phyloP scores from a whole-genome alignment of 2,888 invertebrate genomes.

The Achlya flavicornis region DNA sequence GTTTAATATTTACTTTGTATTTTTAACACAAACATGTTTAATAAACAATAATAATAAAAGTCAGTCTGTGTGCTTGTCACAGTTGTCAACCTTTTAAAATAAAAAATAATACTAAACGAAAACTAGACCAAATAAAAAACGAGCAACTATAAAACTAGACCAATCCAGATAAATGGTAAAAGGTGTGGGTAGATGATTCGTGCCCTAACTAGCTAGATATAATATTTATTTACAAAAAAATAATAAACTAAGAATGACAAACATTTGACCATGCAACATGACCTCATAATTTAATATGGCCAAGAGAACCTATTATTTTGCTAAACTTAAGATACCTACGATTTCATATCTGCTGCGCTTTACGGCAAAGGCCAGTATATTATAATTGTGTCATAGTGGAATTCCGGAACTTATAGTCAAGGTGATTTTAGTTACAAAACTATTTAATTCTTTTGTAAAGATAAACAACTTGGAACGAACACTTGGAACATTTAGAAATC shows the following conservation, averaged over 20 bases:
- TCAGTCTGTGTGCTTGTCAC: too few species aligned
- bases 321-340: background rate
- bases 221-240: background rate
- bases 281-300: background rate
- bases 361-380: background rate
- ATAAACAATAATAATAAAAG: background rate
- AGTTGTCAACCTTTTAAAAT: too few species aligned
- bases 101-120: too few species aligned
- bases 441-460: background rate
- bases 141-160: too few species aligned
- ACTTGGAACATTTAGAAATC: too few species aligned
- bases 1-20: background rate
- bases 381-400: background rate
- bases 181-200: too few species aligned
- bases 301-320: background rate
- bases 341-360: background rate
- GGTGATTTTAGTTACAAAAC: conserved; percentile 1
- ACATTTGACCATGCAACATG: conserved; percentile 2
- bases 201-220: too few species aligned
- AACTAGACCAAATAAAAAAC: too few species aligned
- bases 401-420: background rate
- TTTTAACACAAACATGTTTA: background rate
- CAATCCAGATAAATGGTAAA: too few species aligned
- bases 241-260: background rate
- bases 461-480: background rate